A percentile compares a stretch with the other conserved stretches of the same genome.
Evolutionary conservation across 2,797 vertebrate species (phyloP).

Genomic region (Oreortyx pictus): DNA sequence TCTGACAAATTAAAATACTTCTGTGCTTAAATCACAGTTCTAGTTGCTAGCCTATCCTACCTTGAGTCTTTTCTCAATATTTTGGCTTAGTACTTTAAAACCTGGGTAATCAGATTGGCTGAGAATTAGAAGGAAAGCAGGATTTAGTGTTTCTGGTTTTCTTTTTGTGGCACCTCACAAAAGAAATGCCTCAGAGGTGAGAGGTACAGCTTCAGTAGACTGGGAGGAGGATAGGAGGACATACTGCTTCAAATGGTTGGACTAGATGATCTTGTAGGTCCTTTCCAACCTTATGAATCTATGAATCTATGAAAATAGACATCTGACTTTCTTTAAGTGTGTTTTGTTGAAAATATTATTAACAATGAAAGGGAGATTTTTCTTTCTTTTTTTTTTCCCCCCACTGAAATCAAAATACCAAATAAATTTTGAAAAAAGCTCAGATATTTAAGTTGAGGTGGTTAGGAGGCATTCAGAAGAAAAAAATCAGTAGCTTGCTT

Average conservation of each 20-base stretch:
- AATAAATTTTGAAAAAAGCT: not conserved
- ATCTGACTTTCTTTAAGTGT: not conserved
- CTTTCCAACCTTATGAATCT: too few relatives aligned
- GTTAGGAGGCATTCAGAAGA: not conserved
- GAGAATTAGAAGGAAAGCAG: not conserved
- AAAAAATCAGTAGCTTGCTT: not conserved
- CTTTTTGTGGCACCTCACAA: not conserved
- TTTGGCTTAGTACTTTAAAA: constrained; percentile 41
- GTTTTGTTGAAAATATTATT: not conserved
- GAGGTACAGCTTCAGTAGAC: not conserved
- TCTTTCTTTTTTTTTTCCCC: not conserved
- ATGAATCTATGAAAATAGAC: too few relatives aligned
- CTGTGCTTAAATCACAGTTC: constrained; percentile 20
- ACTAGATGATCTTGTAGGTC: too few relatives aligned
- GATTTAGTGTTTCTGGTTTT: not conserved
- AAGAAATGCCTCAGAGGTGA: not conserved
- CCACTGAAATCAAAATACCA: not conserved
- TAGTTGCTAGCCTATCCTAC: constrained; percentile 29
- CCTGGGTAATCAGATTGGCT: constrained; percentile 28
- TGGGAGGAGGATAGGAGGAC: too few relatives aligned
- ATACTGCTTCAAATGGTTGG: not conserved
- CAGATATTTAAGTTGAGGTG: not conserved
- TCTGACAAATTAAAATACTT: constrained; percentile 49
- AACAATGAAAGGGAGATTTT: not conserved
- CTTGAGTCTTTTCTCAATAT: constrained; percentile 36